Conservation (phyloP, 2,797 vertebrate genomes). For the Etheostoma nigrum region DNA sequence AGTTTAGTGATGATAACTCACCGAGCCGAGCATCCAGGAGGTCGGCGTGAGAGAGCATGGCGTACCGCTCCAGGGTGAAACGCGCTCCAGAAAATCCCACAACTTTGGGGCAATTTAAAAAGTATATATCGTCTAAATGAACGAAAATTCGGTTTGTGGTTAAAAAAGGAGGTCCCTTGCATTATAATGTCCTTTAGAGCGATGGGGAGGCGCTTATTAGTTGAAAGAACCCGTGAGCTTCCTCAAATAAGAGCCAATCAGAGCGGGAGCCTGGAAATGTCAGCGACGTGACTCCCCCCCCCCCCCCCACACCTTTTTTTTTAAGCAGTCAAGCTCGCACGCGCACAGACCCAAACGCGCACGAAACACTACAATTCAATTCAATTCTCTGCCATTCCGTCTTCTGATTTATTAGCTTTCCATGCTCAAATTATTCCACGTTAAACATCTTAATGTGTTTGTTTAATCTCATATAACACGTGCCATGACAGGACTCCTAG, state of each 20-base stretch:
- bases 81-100: slow-evolving; percentile 90
- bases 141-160: slow-evolving; percentile 98
- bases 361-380: slow-evolving; percentile 77
- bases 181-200: slow-evolving; percentile 99
- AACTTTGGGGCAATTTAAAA: slow-evolving; percentile 92
- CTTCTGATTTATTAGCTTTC: slow-evolving; percentile 87
- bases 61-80: slow-evolving; percentile 97
- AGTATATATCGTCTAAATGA: slow-evolving; percentile 97
- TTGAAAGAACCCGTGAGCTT: slow-evolving; percentile 95
- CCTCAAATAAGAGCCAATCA: slow-evolving; percentile 96
- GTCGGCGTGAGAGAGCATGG: slow-evolving; percentile 99
- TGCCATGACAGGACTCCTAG: slow-evolving; percentile 48
- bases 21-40: slow-evolving; percentile 99
- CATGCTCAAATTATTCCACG: slow-evolving; percentile 82
- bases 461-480: slow-evolving; percentile 71
- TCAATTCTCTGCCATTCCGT: slow-evolving; percentile 79
- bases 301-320: slow-evolving; percentile 60
- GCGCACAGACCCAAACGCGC: slow-evolving; percentile 45
- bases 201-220: slow-evolving; percentile 99
- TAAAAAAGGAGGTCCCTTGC: slow-evolving; percentile 97
- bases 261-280: slow-evolving; percentile 92
- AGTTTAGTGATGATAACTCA: slow-evolving; percentile 91
- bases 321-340: slow-evolving; percentile 21
- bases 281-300: slow-evolving; percentile 85
- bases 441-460: slow-evolving; percentile 81